A percentile compares a stretch with the other conserved stretches of the same genome.
Conservation (phyloP, 2,888 invertebrate species). For the Ariolimax columbianus region DNA sequence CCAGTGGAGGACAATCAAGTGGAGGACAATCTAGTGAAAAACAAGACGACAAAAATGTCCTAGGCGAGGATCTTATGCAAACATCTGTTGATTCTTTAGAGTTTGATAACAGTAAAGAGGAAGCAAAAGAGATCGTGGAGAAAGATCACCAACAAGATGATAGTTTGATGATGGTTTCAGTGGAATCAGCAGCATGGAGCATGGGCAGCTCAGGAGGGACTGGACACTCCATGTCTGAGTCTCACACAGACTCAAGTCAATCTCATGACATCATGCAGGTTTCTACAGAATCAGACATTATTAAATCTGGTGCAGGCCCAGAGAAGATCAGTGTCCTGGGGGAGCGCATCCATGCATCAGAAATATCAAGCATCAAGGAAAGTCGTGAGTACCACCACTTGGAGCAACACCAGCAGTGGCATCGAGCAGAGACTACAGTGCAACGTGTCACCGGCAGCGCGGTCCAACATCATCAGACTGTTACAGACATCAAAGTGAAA, state of each 20-base stretch:
- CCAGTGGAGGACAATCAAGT: constrained; percentile 52
- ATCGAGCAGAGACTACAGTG: constrained; percentile 14
- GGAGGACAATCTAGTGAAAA: constrained; percentile 60
- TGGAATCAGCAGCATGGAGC: constrained; percentile 64
- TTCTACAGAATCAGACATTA: constrained; percentile 74
- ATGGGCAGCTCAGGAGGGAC: constrained; percentile 73
- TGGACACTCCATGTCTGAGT: constrained; percentile 64
- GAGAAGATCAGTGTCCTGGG: background rate
- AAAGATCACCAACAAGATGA: constrained; percentile 43
- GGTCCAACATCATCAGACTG: background rate
- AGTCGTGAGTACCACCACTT: background rate
- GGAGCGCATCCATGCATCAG: background rate
- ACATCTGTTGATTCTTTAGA: constrained; percentile 70
- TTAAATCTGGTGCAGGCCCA: constrained; percentile 25
- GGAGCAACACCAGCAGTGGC: constrained; percentile 24
- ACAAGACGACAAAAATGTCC: constrained; percentile 63
- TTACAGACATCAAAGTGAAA: constrained; percentile 9
- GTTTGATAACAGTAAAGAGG: constrained; percentile 52
- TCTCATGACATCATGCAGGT: constrained; percentile 74
- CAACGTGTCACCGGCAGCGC: constrained; percentile 8
- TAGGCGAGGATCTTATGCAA: constrained; percentile 63
- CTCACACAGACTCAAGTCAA: constrained; percentile 67
- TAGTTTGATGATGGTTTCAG: constrained; percentile 57
- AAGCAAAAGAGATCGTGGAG: constrained; percentile 59
- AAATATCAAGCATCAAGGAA: constrained; percentile 1